Evolutionary conservation across 64 coral and sea anemone genomes (phyloP).

Genomic region (Catalaphyllia jardinei): DNA sequence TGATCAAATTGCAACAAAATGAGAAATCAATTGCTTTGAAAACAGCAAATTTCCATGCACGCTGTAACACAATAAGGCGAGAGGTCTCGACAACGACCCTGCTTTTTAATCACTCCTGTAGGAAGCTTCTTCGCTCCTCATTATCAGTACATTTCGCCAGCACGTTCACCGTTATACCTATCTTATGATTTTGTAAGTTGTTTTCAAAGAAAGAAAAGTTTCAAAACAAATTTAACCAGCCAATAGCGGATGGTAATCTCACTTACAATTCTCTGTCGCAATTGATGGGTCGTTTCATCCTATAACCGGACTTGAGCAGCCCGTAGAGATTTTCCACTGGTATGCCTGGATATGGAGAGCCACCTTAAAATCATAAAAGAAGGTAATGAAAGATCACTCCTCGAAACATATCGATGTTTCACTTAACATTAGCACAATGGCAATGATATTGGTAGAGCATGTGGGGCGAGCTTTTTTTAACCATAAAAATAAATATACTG

Average conservation of each 20-base stretch:
- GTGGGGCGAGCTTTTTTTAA: background rate
- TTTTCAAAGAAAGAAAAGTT: no score
- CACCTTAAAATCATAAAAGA: conserved; percentile 58
- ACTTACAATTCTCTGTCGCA: conserved; percentile 96
- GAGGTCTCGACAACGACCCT: no score
- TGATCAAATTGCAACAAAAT: background rate
- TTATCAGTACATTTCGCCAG: no score
- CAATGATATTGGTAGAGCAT: no score
- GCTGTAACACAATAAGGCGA: no score
- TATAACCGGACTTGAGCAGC: conserved; percentile 87
- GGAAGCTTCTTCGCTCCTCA: no score
- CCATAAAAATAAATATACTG: background rate
- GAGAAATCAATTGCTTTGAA: background rate
- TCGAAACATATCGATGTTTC: no score
- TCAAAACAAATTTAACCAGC: background rate
- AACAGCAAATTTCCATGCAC: background rate
- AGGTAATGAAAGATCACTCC: background rate
- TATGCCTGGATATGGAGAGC: conserved; percentile 89
- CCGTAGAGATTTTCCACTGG: conserved; percentile 92
- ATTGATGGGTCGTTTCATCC: conserved; percentile 89
- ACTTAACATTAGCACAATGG: no score
- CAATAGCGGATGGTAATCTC: background rate
- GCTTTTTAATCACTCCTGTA: no score
- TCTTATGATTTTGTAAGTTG: background rate
- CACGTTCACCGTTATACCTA: no score